Conservation (phyloP, 2,888 invertebrate species). For the Aphodius granarius region DNA sequence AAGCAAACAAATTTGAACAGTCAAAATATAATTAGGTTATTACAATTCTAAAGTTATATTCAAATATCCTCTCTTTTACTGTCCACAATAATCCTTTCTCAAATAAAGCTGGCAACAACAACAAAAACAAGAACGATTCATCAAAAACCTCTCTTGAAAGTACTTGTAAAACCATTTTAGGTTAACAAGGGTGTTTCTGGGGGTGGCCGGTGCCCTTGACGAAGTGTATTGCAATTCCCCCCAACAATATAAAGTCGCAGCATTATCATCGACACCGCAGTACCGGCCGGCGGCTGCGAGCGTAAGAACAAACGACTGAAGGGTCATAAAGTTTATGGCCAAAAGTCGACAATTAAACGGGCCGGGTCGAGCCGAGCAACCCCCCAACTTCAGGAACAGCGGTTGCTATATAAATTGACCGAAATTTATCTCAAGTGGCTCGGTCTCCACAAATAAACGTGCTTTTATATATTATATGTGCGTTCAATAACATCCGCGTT, state of each 20-base stretch:
- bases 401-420: constrained; percentile 39
- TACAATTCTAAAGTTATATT: neutral
- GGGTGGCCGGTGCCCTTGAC: neutral
- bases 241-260: neutral
- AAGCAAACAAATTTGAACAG: too few relatives aligned
- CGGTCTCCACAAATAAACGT: constrained; percentile 25
- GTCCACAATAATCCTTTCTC: neutral
- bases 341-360: constrained; percentile 38
- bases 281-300: neutral
- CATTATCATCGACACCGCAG: neutral
- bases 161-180: neutral
- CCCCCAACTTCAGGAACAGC: constrained; percentile 35
- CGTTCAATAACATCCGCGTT: constrained; percentile 30
- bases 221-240: neutral
- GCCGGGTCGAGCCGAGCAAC: constrained; percentile 20
- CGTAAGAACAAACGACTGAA: constrained; percentile 29
- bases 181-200: neutral
- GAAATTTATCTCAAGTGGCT: constrained; percentile 31
- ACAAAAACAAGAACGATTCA: neutral
- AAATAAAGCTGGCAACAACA: neutral
- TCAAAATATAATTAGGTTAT: too few relatives aligned
- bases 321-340: constrained; percentile 32
- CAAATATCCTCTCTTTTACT: neutral
- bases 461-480: constrained; percentile 19
- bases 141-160: neutral